phyloP scores from a whole-genome alignment of 2,113 vertebrate genomes.

The Mystacornis crossleyi region DNA sequence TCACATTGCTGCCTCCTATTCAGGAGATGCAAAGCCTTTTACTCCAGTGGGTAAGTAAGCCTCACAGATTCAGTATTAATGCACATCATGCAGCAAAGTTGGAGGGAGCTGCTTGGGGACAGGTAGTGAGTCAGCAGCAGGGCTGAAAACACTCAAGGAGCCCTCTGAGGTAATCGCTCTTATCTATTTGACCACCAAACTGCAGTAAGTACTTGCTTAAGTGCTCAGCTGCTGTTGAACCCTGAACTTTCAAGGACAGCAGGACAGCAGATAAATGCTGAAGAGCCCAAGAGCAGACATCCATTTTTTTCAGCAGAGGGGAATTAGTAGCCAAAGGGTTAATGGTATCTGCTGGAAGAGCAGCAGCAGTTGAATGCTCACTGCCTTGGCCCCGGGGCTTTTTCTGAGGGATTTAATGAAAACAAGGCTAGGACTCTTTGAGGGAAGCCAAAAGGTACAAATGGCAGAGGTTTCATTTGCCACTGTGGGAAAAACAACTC shows the following conservation, averaged over 20 bases:
- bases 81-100: not conserved
- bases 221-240: conserved; percentile 28
- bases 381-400: not conserved
- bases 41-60: not conserved
- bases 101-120: not conserved
- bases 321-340: conserved; percentile 7
- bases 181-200: conserved; percentile 22
- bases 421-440: conserved; percentile 7
- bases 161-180: not conserved
- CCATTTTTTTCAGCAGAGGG: not conserved
- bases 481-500: not conserved
- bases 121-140: not conserved
- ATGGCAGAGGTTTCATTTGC: not conserved
- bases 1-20: not conserved
- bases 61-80: not conserved
- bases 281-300: not conserved
- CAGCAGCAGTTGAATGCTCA: not conserved
- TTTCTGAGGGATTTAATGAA: not conserved
- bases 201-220: conserved; percentile 21
- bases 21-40: not conserved
- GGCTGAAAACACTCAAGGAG: not conserved
- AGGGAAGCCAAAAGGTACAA: conserved; percentile 3
- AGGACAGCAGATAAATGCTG: not conserved
- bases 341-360: not conserved
- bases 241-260: conserved; percentile 30